A percentile compares a stretch with the other conserved stretches of the same genome.
Conservation (phyloP, 1,140 invertebrate species). For the Anoplolepis gracilipes region DNA sequence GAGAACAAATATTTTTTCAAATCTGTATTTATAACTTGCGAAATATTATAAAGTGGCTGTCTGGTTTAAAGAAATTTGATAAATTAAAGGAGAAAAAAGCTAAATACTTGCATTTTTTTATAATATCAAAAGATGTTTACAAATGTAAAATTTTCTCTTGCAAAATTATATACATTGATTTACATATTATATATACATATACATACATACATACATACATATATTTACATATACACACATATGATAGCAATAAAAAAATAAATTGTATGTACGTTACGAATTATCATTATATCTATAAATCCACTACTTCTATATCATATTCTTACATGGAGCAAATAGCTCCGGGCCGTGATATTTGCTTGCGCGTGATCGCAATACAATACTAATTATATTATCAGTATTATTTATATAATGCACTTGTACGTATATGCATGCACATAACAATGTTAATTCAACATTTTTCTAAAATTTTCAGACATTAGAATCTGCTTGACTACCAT, state of each 20-base stretch:
- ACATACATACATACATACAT: slow-evolving; percentile 68
- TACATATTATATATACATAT: slow-evolving; percentile 84
- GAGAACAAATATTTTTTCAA: neutral
- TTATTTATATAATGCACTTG: slow-evolving; percentile 17
- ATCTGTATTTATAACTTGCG: neutral
- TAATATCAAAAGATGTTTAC: slow-evolving; percentile 81
- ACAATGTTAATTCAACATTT: slow-evolving; percentile 45
- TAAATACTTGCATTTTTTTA: slow-evolving; percentile 46
- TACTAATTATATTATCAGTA: slow-evolving; percentile 4
- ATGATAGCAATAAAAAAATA: slow-evolving; percentile 79
- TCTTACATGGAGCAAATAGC: slow-evolving; percentile 20
- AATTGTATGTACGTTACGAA: slow-evolving; percentile 67
- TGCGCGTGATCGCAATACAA: neutral
- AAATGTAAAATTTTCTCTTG: slow-evolving; percentile 81
- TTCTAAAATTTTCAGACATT: slow-evolving; percentile 8
- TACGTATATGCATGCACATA: slow-evolving; percentile 12
- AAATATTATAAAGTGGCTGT: neutral
- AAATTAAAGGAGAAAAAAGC: slow-evolving; percentile 52
- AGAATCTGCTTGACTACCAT: neutral
- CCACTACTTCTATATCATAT: neutral
- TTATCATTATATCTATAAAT: slow-evolving; percentile 22
- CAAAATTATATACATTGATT: slow-evolving; percentile 80
- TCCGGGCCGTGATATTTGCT: neutral
- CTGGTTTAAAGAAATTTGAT: slow-evolving; percentile 31
- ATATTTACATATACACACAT: slow-evolving; percentile 76